Percentiles rank a stretch among this genome's conserved stretches.
Evolutionary conservation across 2,888 invertebrate species (phyloP).

Genomic region (Caradrina kadenii): DNA sequence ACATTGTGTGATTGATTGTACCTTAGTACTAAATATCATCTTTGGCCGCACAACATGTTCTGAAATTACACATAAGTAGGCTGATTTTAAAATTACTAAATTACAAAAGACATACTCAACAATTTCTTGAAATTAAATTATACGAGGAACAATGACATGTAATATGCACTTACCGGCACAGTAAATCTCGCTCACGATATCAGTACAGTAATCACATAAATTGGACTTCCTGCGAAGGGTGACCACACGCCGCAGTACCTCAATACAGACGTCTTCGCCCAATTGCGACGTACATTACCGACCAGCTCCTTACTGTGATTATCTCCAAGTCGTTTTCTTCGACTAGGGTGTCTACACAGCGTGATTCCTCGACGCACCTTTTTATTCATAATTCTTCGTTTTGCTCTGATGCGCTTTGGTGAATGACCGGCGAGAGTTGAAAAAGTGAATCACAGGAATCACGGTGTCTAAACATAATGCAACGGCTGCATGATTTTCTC

Average conservation of each 20-base stretch:
- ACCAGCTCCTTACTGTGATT: slow-evolving; percentile 73
- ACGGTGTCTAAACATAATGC: slow-evolving; percentile 82
- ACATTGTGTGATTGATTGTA: neutral
- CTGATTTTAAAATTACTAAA: slow-evolving; percentile 43
- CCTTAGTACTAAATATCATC: neutral
- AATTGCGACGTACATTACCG: slow-evolving; percentile 71
- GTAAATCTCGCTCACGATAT: slow-evolving; percentile 68
- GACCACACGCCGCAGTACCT: slow-evolving; percentile 71
- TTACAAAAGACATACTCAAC: slow-evolving; percentile 32
- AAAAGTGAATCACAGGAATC: slow-evolving; percentile 89
- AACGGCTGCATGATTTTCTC: slow-evolving; percentile 79
- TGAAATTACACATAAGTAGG: slow-evolving; percentile 8
- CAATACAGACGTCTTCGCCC: slow-evolving; percentile 76
- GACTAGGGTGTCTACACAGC: slow-evolving; percentile 84
- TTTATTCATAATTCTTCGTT: slow-evolving; percentile 86
- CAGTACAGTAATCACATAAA: slow-evolving; percentile 71
- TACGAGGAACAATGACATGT: slow-evolving; percentile 59
- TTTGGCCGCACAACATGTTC: neutral
- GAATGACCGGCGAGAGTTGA: slow-evolving; percentile 87
- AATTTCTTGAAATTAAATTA: slow-evolving; percentile 60
- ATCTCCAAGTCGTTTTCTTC: slow-evolving; percentile 74
- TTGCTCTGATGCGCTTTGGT: slow-evolving; percentile 84
- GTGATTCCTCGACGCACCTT: slow-evolving; percentile 88
- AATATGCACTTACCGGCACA: slow-evolving; percentile 58
- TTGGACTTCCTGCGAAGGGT: slow-evolving; percentile 83